A percentile compares a stretch with the other conserved stretches of the same genome.
Conservation (phyloP, 2,888 invertebrate genomes). For the Ophonus ardosiacus region DNA sequence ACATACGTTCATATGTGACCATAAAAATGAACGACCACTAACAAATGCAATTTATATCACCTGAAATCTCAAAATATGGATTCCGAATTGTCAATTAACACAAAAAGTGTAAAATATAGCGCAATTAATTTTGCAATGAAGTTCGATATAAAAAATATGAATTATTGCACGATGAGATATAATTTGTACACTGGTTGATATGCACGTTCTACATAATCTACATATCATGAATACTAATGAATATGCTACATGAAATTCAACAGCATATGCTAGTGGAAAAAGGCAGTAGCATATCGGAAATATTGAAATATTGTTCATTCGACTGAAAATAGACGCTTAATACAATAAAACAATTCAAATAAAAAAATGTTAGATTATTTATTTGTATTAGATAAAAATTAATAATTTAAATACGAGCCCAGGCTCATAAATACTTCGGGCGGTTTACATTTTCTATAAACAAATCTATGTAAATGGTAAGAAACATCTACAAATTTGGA, state of each 20-base stretch:
- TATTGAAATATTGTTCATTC: neutral
- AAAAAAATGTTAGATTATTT: too few relatives aligned
- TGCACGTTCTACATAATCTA: constrained; percentile 37
- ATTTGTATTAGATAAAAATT: too few relatives aligned
- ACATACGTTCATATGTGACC: neutral
- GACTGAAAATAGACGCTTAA: neutral
- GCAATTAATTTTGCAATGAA: constrained; percentile 32
- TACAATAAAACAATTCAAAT: neutral
- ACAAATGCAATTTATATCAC: neutral
- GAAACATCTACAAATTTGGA: too few relatives aligned
- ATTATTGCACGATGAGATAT: constrained; percentile 23
- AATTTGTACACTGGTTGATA: constrained; percentile 33
- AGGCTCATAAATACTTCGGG: too few relatives aligned
- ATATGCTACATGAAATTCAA: neutral
- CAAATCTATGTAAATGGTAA: too few relatives aligned
- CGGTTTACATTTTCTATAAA: too few relatives aligned
- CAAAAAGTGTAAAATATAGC: constrained; percentile 19
- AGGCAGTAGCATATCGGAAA: neutral
- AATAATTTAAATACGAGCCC: too few relatives aligned
- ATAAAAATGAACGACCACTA: neutral
- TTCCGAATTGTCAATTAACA: neutral
- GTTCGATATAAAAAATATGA: constrained; percentile 19
- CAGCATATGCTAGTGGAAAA: neutral
- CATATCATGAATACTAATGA: constrained; percentile 44
- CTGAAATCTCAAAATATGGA: neutral